Base-by-base conservation (phyloP, 2,888 invertebrate genomes). In the Hyposoter didymator region DNA sequence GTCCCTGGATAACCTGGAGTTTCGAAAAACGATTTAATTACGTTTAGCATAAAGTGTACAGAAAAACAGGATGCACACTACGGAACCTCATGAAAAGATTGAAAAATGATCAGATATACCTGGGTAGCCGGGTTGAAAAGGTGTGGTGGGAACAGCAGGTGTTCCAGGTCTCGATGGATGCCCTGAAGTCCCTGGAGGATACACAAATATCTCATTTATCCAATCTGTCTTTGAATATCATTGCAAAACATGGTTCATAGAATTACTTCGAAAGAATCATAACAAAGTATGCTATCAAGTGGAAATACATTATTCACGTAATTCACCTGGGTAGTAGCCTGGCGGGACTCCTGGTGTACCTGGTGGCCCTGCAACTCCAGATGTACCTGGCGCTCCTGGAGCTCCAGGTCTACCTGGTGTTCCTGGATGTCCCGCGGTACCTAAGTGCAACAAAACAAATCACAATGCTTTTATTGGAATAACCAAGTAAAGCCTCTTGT, bases 1-100 rank as follows among this genome's bases (percentile, higher is more conserved):
- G 89, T 92, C 1, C 94, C 94, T 45, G 93, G 93, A 43, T 72
- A 52, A 0, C n/a, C 52, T n/a, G 52, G 52, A n/a, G 52, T 52
- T 0, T 8, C 39, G 10, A 39, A 39, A 39, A 39, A 39, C 1
- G 2, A 39, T 39, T 10, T 0, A 39, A 7, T 39, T 10, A 39
- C 39, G 39, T 39, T 39, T 39, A 39, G 7, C 39, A 10, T 39
- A 5, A 39, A 7, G 8, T 10, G 10, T 1, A 0, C 10, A 39
- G 8, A 10, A 39, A 39, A 39, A 10, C 39, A 8, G 8, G 39
- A 39, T 7, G 10, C 39, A 39, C 1, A 39, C 0, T 0, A 39
- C 0, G 5, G 39, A 10, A 8, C 39, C 39, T 39, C 10, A 10
- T 39, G 10, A 39, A 39, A 39, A 39, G 7, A 10, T 39, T 7